Evolutionary conservation across 2,113 vertebrate species (phyloP), one percentile per base, ranked within the genome.

Genomic region (Saimiri boliviensis): DNA sequence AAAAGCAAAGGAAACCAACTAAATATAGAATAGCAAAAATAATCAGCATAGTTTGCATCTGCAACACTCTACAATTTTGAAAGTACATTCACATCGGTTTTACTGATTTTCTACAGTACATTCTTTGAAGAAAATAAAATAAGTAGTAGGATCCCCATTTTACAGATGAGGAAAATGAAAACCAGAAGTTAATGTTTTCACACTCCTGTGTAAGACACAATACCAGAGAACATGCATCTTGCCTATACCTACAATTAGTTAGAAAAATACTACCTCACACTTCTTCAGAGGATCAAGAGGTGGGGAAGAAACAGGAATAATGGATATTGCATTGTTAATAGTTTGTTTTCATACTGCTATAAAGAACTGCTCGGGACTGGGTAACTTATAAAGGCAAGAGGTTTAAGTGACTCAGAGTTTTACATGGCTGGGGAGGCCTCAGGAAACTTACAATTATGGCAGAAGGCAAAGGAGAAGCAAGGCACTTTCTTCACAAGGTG

Each of bases 121-220:
- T 60, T 32, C 23, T 94, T 27, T 94, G n/a, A 87, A 91, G 86
- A 74, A 83, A 94, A 93, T 37, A 92, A 52, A 89, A 87, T 37
- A 73, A 66, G n/a, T 70, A 25, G 8, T 45, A 19, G 45, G 14
- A 71, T 49, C 68, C 27, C 32, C 60, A 58, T 85, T 96, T 95
- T 85, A 88, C 6, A 76, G 16, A 80, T 16, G 73, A 81, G 47
- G 27, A 85, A 86, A 82, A n/a, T 52, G 56, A 70, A 85, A 93
- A 71, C n/a, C 45, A 37, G 25, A 89, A 68, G 60, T 89, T 71
- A 74, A 35, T 52, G 23, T 9, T 93, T 93, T 93, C 32, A 77
- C 11, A 60, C 40, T 81, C 10, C 56, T 47, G 14, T 77, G 37
- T 45, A 93, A 73, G 45, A 47, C 30, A n/a, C 8, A 25, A 83